These are phyloP conservation scores for Amblyraja radiata DNA, from an alignment of 2,797 vertebrate species.

Conservation along the genomic window DNA sequence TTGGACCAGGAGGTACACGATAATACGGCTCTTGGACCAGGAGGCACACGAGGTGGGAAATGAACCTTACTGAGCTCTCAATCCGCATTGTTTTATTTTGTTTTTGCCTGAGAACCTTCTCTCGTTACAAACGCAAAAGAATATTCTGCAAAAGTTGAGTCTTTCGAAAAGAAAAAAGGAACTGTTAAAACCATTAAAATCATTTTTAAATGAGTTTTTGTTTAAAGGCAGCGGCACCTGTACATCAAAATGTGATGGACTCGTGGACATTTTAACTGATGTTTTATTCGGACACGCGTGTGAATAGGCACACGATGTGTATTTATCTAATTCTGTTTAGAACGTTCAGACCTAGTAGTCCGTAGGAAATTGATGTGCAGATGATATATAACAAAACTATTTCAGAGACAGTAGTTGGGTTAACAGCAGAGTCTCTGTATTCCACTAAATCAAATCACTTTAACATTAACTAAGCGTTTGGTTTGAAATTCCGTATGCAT, in stretches of 20 bases:
- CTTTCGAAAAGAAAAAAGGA: background rate
- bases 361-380: background rate
- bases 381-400: background rate
- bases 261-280: background rate
- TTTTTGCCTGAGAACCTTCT: background rate
- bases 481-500: background rate
- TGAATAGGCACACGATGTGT: background rate
- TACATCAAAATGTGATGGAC: background rate
- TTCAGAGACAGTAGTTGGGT: background rate
- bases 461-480: background rate
- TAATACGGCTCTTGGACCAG: too few relatives aligned
- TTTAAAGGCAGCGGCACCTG: background rate
- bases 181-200: background rate
- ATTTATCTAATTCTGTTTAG: slow-evolving; percentile 5
- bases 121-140: background rate
- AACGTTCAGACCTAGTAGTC: background rate
- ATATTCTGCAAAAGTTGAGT: background rate
- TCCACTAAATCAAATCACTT: background rate
- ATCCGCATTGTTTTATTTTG: background rate
- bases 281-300: background rate
- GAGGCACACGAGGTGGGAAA: background rate
- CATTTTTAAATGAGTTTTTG: background rate
- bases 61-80: background rate
- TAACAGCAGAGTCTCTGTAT: background rate
- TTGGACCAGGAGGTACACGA: too few relatives aligned